A percentile compares a stretch with the other conserved stretches of the same genome.
phyloP scores from a whole-genome alignment of 2,113 vertebrate species.

The Tursiops truncatus region DNA sequence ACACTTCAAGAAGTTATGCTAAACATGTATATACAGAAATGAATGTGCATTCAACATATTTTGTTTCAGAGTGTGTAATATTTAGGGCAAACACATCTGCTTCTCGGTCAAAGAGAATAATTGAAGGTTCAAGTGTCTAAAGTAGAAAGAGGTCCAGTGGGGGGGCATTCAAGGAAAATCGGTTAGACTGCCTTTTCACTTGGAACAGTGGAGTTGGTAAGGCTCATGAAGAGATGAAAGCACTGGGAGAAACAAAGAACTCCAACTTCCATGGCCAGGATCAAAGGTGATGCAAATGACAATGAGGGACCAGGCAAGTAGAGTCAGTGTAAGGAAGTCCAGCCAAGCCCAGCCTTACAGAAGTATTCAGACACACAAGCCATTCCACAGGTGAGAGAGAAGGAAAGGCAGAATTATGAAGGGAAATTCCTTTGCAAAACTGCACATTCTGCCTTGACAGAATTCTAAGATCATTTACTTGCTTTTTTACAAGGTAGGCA shows the following conservation, averaged over 20 bases:
- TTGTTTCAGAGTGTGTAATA: not conserved
- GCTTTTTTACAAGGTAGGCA: not conserved
- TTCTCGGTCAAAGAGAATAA: not conserved
- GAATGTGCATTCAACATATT: not conserved
- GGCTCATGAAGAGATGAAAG: not conserved
- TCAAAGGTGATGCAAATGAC: not conserved
- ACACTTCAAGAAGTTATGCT: not conserved
- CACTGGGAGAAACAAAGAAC: not conserved
- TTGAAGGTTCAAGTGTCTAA: not conserved
- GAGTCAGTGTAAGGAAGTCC: not conserved
- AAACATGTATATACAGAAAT: not conserved
- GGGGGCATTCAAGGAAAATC: not conserved
- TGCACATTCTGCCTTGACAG: not conserved
- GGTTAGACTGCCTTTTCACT: not conserved
- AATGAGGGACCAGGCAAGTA: fast-evolving
- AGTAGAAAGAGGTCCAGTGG: not conserved
- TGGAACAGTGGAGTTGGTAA: not conserved
- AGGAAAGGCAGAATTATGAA: not conserved
- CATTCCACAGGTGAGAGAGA: fast-evolving
- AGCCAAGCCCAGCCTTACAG: not conserved
- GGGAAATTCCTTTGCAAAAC: not conserved
- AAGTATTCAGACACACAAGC: not conserved
- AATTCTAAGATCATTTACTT: not conserved
- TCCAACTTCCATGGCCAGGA: not conserved
- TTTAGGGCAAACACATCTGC: not conserved